Evolutionary conservation across 2,113 vertebrate genomes (phyloP).

Genomic region (Calidris pugnax): DNA sequence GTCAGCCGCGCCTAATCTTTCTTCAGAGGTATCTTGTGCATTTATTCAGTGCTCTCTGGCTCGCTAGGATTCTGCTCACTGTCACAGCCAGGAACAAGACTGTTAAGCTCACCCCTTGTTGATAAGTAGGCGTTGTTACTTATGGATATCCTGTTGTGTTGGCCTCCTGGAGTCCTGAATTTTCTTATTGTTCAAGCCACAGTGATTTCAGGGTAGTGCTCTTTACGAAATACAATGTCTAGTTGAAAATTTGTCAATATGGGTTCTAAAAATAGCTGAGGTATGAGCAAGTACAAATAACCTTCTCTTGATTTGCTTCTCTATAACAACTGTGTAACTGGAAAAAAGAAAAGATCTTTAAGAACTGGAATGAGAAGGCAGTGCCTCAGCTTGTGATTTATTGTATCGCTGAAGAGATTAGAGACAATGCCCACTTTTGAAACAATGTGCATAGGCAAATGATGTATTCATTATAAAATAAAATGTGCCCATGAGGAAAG

Average conservation of each 20-base stretch:
- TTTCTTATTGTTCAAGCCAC: conserved; percentile 77
- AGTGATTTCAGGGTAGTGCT: conserved; percentile 71
- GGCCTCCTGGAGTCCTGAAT: conserved; percentile 68
- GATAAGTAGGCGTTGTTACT: conserved; percentile 75
- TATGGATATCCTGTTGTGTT: conserved; percentile 76
- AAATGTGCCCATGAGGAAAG: not conserved
- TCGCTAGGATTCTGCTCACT: conserved; percentile 70
- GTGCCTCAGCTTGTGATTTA: conserved; percentile 22
- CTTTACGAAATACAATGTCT: conserved; percentile 71
- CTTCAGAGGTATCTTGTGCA: conserved; percentile 43
- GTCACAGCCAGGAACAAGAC: conserved; percentile 62
- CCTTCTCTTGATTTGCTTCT: conserved; percentile 38
- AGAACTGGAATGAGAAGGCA: conserved; percentile 22
- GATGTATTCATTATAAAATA: not conserved
- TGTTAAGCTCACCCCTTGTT: conserved; percentile 63
- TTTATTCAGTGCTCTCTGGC: conserved; percentile 35
- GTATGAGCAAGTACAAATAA: conserved; percentile 61
- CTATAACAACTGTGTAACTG: conserved; percentile 31
- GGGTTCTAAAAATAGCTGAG: conserved; percentile 70
- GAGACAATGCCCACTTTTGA: conserved; percentile 25
- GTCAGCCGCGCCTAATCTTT: not conserved
- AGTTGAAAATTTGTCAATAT: conserved; percentile 71
- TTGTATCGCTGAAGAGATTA: conserved; percentile 11
- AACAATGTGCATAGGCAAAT: conserved; percentile 15
- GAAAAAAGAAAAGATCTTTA: conserved; percentile 31